Evolutionary conservation across 2,888 invertebrate species (phyloP), one percentile per base, ranked within the genome.

Genomic region (Xanthia togata): DNA sequence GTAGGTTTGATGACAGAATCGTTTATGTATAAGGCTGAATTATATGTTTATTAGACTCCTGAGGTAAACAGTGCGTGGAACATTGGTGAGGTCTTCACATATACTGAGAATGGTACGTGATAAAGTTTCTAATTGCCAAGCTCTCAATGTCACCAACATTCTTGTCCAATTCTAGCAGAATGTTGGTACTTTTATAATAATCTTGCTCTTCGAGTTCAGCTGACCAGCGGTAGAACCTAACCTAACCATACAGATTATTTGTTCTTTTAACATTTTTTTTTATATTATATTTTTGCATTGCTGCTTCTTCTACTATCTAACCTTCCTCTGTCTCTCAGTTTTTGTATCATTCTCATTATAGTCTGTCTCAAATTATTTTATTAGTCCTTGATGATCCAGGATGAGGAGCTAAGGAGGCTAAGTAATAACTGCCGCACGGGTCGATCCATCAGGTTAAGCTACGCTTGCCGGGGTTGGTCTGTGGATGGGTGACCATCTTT

Each of bases 1-100:
- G 78, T 87, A 81, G 83, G 88, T 74, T 81, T 76, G 65, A 63
- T 76, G 82, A 84, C 70, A 75, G 68, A 50, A 62, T 53, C 64
- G 65, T 38, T 73, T 78, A 44, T n/a, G n/a, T n/a, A n/a, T 59
- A 68, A 59, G 62, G 67, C 57, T 64, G 60, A 67, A 50, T 38
- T 79, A 11, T 41, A 44, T 4, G 44, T 71, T 70, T 63, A 35
- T 60, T 64, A 69, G n/a, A 79, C 26, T 62, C 59, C 35, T 63
- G 23, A 35, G 31, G 60, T 23, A 73, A 72, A 67, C 73, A 77
- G 79, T 82, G 79, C 79, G 41, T 80, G 60, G 35, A 77, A 57
- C 50, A 82, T 35, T 70, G 31, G 47, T 50, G 65, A 17, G n/a
- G 65, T 55, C n/a, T 68, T 55, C 35, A 55, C 31, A 9, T 53